These are phyloP conservation scores for Trichopoda pennipes DNA, from an alignment of 2,888 invertebrate species.

Conservation along the genomic window DNA sequence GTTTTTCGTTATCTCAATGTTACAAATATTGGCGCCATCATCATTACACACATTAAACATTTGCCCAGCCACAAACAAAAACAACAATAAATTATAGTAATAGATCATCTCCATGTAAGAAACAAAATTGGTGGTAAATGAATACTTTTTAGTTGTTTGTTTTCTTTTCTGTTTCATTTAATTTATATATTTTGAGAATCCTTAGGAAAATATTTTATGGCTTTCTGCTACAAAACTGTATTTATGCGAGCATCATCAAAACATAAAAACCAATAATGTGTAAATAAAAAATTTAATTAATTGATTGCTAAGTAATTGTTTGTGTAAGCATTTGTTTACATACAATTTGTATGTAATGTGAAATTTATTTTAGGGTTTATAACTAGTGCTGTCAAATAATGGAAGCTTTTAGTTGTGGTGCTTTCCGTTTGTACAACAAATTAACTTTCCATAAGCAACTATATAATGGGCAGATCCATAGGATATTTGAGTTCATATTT, in stretches of 20 bases:
- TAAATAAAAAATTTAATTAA: slow-evolving; percentile 55
- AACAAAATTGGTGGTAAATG: background rate
- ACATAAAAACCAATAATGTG: slow-evolving; percentile 12
- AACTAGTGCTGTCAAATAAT: background rate
- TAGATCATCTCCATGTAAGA: slow-evolving; percentile 18
- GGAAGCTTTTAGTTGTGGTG: too few relatives aligned
- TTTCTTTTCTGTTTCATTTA: slow-evolving; percentile 36
- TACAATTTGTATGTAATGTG: background rate
- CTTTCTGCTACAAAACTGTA: background rate
- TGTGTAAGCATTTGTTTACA: background rate
- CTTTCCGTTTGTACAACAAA: background rate
- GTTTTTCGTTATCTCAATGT: slow-evolving; percentile 52
- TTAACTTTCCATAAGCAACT: background rate
- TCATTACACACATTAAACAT: slow-evolving; percentile 52
- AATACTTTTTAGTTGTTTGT: slow-evolving; percentile 44
- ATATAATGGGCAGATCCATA: background rate
- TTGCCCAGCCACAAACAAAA: background rate
- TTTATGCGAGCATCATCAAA: background rate
- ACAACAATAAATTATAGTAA: slow-evolving; percentile 21
- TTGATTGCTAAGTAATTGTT: slow-evolving; percentile 25
- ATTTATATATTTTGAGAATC: slow-evolving; percentile 40
- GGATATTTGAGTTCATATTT: too few relatives aligned
- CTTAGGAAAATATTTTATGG: slow-evolving; percentile 49
- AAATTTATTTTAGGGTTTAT: background rate
- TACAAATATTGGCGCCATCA: slow-evolving; percentile 58